Evolutionary conservation across 2,888 invertebrate species (phyloP), one percentile per base, ranked within the genome.

Genomic region (Yponomeuta evonymella): DNA sequence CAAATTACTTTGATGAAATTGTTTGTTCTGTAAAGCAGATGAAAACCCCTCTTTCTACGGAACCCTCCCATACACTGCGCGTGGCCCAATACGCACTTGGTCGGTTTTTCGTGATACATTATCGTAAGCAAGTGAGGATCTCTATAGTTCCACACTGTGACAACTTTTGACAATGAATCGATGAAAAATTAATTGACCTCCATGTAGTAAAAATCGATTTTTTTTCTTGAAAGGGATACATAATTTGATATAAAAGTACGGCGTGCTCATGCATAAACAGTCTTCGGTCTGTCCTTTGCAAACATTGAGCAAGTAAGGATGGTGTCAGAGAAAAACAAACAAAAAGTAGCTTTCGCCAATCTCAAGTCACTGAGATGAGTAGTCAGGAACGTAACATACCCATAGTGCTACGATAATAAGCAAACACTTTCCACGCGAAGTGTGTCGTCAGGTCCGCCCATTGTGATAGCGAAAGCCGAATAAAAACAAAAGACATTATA

Each of bases 381-480:
- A 30, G 51, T 11, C 65, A 29, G 30, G 9, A 1, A 82, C 80
- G 81, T 83, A 79, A 78, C 80, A 76, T 81, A 78, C 69, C 74
- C 70, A 73, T 65, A 30, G 65, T 65, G 29, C 30, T 33, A n/a
- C n/a, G 67, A 67, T 67, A 70, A 70, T 70, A 79, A 76, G 78
- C 78, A 78, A 82, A 77, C 78, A 84, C 89, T 89, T 89, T 90
- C 86, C 83, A 84, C 78, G 76, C 30, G 12, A 9, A 84, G 86
- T 82, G 86, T 86, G 86, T 86, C 86, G 88, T 86, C 83, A 77
- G 77, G 78, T 77, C 75, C 79, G 80, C 75, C 81, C 80, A 89
- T 89, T 90, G 88, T 89, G 76, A 80, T 80, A 77, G 85, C 85
- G 86, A 90, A 89, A 89, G 86, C 81, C 79, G 81, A 83, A 84